Conservation (phyloP, 2,888 invertebrate species). For the Pseudoips prasinana region DNA sequence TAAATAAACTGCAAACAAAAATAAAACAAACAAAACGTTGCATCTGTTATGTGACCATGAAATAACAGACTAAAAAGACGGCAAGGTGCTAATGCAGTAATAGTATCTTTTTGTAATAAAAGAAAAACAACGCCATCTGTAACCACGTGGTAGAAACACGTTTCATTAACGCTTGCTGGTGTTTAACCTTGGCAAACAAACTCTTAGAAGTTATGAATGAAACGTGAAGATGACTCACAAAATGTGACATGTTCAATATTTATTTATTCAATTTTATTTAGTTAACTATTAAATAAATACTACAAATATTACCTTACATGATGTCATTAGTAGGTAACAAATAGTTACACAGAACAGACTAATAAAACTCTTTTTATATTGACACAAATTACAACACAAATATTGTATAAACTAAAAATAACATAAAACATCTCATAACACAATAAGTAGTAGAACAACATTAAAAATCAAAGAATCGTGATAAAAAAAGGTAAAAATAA, state of each 20-base stretch:
- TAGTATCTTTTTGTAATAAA: slow-evolving; percentile 18
- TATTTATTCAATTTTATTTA: neutral
- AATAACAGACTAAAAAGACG: neutral
- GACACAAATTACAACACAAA: too few relatives aligned
- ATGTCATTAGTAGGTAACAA: too few relatives aligned
- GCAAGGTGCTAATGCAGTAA: too few relatives aligned
- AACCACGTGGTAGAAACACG: slow-evolving; percentile 33
- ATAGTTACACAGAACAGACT: too few relatives aligned
- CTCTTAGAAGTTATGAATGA: slow-evolving; percentile 14
- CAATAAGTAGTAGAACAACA: neutral
- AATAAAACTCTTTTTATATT: too few relatives aligned
- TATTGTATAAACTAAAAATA: too few relatives aligned
- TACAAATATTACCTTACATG: too few relatives aligned
- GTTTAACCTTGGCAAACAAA: slow-evolving; percentile 50
- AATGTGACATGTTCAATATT: neutral
- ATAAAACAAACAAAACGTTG: neutral
- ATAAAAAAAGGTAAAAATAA: slow-evolving; percentile 24
- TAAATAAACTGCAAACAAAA: neutral
- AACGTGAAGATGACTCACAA: slow-evolving; percentile 1
- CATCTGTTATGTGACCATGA: neutral
- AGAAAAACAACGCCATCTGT: slow-evolving; percentile 56
- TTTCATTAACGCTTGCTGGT: slow-evolving; percentile 7
- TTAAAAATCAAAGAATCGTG: slow-evolving; percentile 4
- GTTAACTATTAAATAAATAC: too few relatives aligned
- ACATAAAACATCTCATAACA: too few relatives aligned